Evolutionary conservation across 2,797 vertebrate genomes (phyloP), one percentile per base, ranked within the genome.

Genomic region (Parotocinclus haroldoi): DNA sequence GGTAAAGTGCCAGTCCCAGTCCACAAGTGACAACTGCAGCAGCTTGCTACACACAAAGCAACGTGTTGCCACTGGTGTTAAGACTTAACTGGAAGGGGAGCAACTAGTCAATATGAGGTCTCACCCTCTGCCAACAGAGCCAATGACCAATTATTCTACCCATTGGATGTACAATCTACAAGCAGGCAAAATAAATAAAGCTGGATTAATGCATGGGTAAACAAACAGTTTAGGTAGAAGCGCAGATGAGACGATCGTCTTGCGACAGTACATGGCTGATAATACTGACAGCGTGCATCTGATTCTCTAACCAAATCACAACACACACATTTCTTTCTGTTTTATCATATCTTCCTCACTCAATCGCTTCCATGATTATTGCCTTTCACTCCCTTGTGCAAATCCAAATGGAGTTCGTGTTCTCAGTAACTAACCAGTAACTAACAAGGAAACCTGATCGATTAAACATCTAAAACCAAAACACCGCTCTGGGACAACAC

Each of bases 301-400:
- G 62, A 65, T 65, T 45, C 49, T 71, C 49, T 71, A 71, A 71
- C 61, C 61, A 59, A 71, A 71, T 65, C 69, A 54, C 55, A 40
- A 56, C 62, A 59, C 69, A 71, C 54, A 71, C 59, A 71, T 71
- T 71, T 59, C 69, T 71, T 54, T 59, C 27, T 50, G 59, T 71
- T 71, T 71, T 54, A 71, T 65, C 65, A 49, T 46, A 71, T 71
- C n/a, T 71, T 65, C 69, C 69, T 59, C 49, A 71, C 49, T 71
- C 69, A 65, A 49, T 53, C 62, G 65, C 40, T 71, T 58, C 52
- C 38, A 64, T 16, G 63, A 46, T 74, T 66, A 74, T 66, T 57
- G n/a, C 42, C 61, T 60, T 58, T 27, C 54, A 69, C 17, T 55
- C 17, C 45, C 39, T 59, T 51, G 51, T 59, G 58, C 65, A 50